These are phyloP conservation scores for Tortricodes alternella DNA, from an alignment of 2,888 invertebrate species.

Conservation along the genomic window DNA sequence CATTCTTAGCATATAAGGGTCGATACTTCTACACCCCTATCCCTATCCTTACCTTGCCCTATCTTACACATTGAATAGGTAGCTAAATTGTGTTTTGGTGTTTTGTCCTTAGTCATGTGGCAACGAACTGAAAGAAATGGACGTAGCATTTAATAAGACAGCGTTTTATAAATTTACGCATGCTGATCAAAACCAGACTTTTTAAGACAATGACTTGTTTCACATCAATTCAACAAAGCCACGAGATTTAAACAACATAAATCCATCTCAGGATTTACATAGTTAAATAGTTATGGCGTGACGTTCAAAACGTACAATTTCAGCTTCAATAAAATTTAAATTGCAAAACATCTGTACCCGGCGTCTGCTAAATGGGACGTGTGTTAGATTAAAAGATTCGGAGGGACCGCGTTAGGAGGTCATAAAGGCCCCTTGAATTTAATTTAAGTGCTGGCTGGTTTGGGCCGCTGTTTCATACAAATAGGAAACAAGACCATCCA, in stretches of 20 bases:
- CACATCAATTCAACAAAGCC: neutral
- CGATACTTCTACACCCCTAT: too few species aligned
- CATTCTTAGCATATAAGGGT: too few species aligned
- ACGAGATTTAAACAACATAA: neutral
- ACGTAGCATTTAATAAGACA: too few species aligned
- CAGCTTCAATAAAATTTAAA: slow-evolving; percentile 32
- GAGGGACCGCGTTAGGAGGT: slow-evolving; percentile 40
- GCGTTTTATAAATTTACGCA: too few species aligned
- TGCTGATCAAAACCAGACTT: neutral
- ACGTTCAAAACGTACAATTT: slow-evolving; percentile 21
- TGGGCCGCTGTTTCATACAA: slow-evolving; percentile 8
- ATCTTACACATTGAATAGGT: too few species aligned
- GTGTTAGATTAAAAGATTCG: slow-evolving; percentile 61
- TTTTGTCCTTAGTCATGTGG: too few species aligned
- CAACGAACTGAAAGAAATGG: too few species aligned
- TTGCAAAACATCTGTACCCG: slow-evolving; percentile 47
- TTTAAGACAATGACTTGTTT: neutral
- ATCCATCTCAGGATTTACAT: neutral
- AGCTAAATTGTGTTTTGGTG: too few species aligned
- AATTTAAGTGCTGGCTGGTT: slow-evolving; percentile 36
- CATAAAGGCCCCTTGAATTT: slow-evolving; percentile 66
- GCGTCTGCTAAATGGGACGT: slow-evolving; percentile 55
- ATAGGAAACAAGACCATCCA: too few species aligned
- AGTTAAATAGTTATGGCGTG: slow-evolving; percentile 8
- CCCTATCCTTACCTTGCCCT: too few species aligned